Evolutionary conservation across 1,140 invertebrate species (phyloP).

Genomic region (Hyposmocoma kahamanoa): DNA sequence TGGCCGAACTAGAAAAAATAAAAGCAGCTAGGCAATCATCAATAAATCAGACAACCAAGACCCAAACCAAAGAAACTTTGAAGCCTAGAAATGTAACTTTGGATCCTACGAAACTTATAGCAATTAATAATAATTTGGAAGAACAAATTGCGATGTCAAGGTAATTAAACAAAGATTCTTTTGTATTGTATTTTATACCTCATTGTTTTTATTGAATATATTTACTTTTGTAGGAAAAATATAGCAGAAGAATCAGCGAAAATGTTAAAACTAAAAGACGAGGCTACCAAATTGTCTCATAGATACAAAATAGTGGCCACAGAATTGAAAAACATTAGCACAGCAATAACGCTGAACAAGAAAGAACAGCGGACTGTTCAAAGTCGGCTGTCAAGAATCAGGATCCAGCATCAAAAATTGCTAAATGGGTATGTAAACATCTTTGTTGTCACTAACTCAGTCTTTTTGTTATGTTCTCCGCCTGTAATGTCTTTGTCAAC

Average conservation of each 20-base stretch:
- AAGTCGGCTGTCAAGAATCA: slow-evolving; percentile 44
- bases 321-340: slow-evolving; percentile 54
- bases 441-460: slow-evolving; percentile 12
- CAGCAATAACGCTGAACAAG: slow-evolving; percentile 58
- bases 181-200: neutral
- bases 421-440: slow-evolving; percentile 47
- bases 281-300: slow-evolving; percentile 49
- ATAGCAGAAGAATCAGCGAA: slow-evolving; percentile 62
- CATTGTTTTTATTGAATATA: neutral
- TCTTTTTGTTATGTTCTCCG: slow-evolving; percentile 14
- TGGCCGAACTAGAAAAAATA: slow-evolving; percentile 67
- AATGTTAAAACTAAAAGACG: slow-evolving; percentile 58
- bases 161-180: no score
- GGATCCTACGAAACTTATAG: slow-evolving; percentile 17
- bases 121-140: slow-evolving; percentile 39
- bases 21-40: slow-evolving; percentile 48
- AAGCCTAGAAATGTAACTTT: slow-evolving; percentile 33
- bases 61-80: slow-evolving; percentile 36
- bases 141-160: slow-evolving; percentile 56
- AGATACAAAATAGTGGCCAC: slow-evolving; percentile 60
- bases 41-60: slow-evolving; percentile 26
- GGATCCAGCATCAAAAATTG: slow-evolving; percentile 52
- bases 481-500: neutral
- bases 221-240: slow-evolving; percentile 47
- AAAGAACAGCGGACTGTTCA: slow-evolving; percentile 48